Percentiles rank a stretch among this genome's conserved stretches.
These are phyloP conservation scores for Volucella inanis DNA, from an alignment of 2,888 invertebrate species.

Conservation along the genomic window DNA sequence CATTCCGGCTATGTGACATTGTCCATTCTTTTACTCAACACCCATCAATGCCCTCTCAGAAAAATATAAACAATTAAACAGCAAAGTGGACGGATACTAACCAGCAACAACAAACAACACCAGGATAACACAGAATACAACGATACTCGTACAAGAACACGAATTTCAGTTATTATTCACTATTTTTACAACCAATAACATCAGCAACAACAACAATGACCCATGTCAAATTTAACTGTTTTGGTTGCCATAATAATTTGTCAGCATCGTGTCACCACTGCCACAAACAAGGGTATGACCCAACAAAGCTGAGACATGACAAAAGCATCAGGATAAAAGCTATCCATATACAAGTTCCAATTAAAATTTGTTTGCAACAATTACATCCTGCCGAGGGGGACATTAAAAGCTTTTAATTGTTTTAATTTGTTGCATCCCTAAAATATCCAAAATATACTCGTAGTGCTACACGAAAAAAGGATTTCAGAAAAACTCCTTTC, in stretches of 20 bases:
- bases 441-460: no score
- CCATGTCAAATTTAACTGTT: conserved; percentile 62
- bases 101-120: conserved; percentile 7
- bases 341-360: conserved; percentile 10
- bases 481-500: background rate
- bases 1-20: conserved; percentile 30
- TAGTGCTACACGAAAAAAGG: conserved; percentile 8
- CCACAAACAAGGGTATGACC: conserved; percentile 22
- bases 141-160: conserved; percentile 31
- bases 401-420: conserved; percentile 60
- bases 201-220: background rate
- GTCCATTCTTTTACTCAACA: conserved; percentile 10
- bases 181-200: conserved; percentile 21
- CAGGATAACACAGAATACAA: background rate
- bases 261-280: conserved; percentile 9
- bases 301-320: conserved; percentile 44
- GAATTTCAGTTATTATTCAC: conserved; percentile 36
- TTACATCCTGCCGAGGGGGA: conserved; percentile 33
- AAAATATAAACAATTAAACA: conserved; percentile 38
- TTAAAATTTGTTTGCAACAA: conserved; percentile 30
- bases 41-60: conserved; percentile 28
- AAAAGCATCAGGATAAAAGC: conserved; percentile 20
- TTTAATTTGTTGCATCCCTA: background rate
- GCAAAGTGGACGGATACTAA: background rate
- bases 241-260: conserved; percentile 52